Base-by-base conservation (phyloP, 2,888 invertebrate species). In the Scrobipalpa costella region DNA sequence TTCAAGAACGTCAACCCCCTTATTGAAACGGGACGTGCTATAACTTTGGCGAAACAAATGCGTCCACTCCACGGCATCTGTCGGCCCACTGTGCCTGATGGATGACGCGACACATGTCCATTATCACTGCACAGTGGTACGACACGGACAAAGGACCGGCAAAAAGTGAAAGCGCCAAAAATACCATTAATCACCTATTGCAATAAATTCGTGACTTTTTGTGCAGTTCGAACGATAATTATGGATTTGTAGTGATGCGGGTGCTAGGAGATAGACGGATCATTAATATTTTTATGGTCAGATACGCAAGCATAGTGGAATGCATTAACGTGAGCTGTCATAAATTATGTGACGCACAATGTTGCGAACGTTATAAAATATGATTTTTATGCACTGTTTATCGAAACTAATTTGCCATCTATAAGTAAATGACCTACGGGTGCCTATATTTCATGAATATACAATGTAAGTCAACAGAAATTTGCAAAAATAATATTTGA, bases 101-200 rank as follows among this genome's bases (percentile, higher is more conserved):
- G 88, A 90, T 88, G 83, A 76, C 80, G 79, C 80, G 87, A 88
- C 90, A 90, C 86, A 84, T 90, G 90, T 88, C 89, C 88, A 87
- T 88, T 85, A 85, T 81, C 79, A 80, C 76, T 75, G 80, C 81
- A 80, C 80, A 75, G 70, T 76, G 78, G 69, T 67, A 60, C 72
- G 67, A 66, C 69, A 66, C 69, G 76, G 74, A 78, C 78, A 83
- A 81, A 81, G 77, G 78, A 72, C 67, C 73, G 72, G 71, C 74
- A 80, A 83, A 83, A 80, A 80, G 76, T 57, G 73, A 69, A 69
- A 74, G 69, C 77, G 80, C 80, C 79, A 77, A 36, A 57, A 55
- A 55, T 34, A 77, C 80, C 85, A 86, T 88, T 88, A 85, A 88
- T 89, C 87, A 89, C 79, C 77, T 69, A 71, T 67, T 79, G 78